Conservation (phyloP, 1,140 invertebrate genomes). For the Adoxophyes honmai region DNA sequence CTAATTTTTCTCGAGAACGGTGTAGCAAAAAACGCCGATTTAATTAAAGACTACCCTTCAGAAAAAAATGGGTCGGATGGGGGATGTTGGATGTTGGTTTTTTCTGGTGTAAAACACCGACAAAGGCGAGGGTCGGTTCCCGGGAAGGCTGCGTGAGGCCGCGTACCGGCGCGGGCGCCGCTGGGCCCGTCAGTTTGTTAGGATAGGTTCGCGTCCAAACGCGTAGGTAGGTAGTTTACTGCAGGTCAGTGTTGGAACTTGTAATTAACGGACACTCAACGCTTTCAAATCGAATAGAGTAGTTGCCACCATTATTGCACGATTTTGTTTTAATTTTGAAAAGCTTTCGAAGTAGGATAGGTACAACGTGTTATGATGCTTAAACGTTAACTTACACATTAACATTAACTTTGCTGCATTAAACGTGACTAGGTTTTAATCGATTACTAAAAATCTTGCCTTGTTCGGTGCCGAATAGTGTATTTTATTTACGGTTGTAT, state of each 20-base stretch:
- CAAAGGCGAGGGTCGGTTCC: conserved; percentile 9
- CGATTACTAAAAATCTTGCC: too few species aligned
- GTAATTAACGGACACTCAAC: background rate
- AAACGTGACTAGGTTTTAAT: too few species aligned
- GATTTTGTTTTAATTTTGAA: too few species aligned
- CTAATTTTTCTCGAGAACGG: conserved; percentile 3
- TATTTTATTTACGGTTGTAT: too few species aligned
- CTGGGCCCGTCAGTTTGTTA: background rate
- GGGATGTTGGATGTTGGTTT: background rate
- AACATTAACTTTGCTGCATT: too few species aligned
- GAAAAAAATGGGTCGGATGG: conserved; percentile 1
- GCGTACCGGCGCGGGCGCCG: background rate
- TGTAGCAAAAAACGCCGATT: conserved; percentile 6
- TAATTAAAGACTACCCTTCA: conserved; percentile 12
- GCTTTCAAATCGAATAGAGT: too few species aligned
- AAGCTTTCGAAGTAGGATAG: too few species aligned
- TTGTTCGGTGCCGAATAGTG: too few species aligned
- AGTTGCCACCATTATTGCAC: too few species aligned
- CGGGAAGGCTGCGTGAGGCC: background rate
- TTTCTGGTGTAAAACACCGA: conserved; percentile 12
- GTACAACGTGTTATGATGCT: too few species aligned
- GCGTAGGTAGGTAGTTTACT: too few species aligned
- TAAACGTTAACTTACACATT: too few species aligned
- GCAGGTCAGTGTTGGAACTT: background rate
- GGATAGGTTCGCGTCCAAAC: background rate